Conservation (phyloP, 2,888 invertebrate species). For the Eupithecia tripunctaria region DNA sequence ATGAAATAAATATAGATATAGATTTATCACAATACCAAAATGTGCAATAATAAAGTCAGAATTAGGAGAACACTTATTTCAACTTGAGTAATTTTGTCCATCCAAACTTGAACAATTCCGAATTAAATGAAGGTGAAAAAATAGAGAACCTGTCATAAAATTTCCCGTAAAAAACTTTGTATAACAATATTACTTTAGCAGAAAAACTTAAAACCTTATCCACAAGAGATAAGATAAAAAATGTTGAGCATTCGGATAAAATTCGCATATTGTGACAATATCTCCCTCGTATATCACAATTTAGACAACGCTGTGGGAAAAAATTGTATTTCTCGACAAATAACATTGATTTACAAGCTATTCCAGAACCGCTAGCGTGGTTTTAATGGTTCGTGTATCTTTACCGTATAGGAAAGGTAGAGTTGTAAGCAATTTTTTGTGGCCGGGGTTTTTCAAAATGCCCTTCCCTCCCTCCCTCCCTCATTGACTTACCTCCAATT, state of each 20-base stretch:
- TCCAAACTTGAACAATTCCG: not conserved
- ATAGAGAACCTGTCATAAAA: not conserved
- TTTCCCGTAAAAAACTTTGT: not conserved
- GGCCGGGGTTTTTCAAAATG: not conserved
- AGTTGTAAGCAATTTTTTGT: not conserved
- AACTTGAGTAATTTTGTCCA: not conserved
- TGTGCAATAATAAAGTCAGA: not conserved
- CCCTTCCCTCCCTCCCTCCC: too few species aligned
- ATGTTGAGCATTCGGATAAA: constrained; percentile 17
- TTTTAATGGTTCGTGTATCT: constrained; percentile 61
- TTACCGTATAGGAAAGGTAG: not conserved
- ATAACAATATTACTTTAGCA: not conserved
- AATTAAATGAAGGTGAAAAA: not conserved
- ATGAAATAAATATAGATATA: not conserved
- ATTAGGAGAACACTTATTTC: not conserved
- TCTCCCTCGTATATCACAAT: constrained; percentile 43
- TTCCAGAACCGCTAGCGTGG: constrained; percentile 46
- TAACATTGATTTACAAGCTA: constrained; percentile 77
- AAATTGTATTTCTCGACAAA: constrained; percentile 68
- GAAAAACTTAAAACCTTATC: constrained; percentile 24
- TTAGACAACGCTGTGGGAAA: constrained; percentile 45
- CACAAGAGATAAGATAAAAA: constrained; percentile 14
- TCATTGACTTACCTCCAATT: too few species aligned
- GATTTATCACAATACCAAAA: not conserved
- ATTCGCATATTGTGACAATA: constrained; percentile 38